Conservation (phyloP, 1,140 invertebrate genomes). For the Hirudo medicinalis region DNA sequence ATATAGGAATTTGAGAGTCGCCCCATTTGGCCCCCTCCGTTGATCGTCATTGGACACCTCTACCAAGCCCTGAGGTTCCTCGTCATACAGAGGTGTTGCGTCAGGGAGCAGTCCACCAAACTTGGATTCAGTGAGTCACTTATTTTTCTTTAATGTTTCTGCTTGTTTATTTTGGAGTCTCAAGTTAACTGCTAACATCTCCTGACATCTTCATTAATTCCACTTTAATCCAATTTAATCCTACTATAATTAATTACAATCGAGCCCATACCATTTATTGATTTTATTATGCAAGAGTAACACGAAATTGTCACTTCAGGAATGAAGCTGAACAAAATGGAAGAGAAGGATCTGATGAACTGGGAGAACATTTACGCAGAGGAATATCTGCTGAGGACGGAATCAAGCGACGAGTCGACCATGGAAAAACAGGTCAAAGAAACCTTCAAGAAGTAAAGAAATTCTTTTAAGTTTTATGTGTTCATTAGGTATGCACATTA, state of each 20-base stretch:
- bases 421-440: constrained; percentile 30
- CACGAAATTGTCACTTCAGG: constrained; percentile 21
- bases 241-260: background rate
- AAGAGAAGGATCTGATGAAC: constrained; percentile 21
- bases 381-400: constrained; percentile 29
- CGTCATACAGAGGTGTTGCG: constrained; percentile 5
- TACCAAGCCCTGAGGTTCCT: constrained; percentile 20
- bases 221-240: background rate
- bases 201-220: background rate
- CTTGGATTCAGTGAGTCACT: constrained; percentile 25
- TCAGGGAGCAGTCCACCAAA: background rate
- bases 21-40: constrained; percentile 23
- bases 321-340: constrained; percentile 22
- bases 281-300: no score
- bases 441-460: constrained; percentile 28
- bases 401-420: constrained; percentile 27
- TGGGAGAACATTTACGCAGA: constrained; percentile 40
- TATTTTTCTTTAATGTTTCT: background rate
- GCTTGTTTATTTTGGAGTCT: background rate
- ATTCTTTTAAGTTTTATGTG: background rate
- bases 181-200: background rate
- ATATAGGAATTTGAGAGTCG: constrained; percentile 11
- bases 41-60: constrained; percentile 25
- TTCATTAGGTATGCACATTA: no score
- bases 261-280: no score